phyloP scores from a whole-genome alignment of 2,888 invertebrate genomes.

The Argyresthia goedartella region DNA sequence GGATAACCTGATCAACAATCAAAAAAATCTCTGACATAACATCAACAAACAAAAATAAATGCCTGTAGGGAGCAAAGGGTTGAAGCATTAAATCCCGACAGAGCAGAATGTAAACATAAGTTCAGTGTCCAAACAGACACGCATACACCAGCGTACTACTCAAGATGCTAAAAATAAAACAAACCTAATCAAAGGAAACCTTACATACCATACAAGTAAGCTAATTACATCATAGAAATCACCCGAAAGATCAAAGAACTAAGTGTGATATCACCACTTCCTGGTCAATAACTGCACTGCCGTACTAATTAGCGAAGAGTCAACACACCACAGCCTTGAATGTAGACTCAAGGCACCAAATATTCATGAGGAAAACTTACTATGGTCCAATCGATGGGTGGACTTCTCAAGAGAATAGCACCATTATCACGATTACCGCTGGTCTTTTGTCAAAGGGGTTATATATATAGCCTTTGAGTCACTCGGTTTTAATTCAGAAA shows the following conservation, averaged over 20 bases:
- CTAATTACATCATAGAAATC: constrained; percentile 22
- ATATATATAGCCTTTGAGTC: constrained; percentile 17
- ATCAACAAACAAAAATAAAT: constrained; percentile 3
- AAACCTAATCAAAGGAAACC: constrained; percentile 29
- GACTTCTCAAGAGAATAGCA: constrained; percentile 16
- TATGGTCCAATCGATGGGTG: neutral
- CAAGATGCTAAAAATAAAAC: constrained; percentile 49
- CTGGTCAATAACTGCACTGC: constrained; percentile 37
- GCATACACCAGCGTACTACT: constrained; percentile 33
- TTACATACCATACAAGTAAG: constrained; percentile 9
- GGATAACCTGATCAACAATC: neutral
- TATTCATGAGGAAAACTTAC: constrained; percentile 8
- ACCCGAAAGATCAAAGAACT: constrained; percentile 35
- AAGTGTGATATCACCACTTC: constrained; percentile 51
- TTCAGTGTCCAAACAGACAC: constrained; percentile 32
- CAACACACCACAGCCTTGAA: constrained; percentile 25
- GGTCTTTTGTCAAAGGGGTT: constrained; percentile 23
- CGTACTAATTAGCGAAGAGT: constrained; percentile 21
- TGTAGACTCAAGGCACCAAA: constrained; percentile 17
- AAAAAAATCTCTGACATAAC: neutral
- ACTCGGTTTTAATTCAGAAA: constrained; percentile 20
- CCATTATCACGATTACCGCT: constrained; percentile 21
- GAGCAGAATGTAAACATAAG: constrained; percentile 17
- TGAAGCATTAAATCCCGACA: constrained; percentile 11
- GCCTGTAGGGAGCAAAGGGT: constrained; percentile 8